A percentile compares a stretch with the other conserved stretches of the same genome.
These are phyloP conservation scores for Noturus placidus DNA, from an alignment of 2,113 vertebrate genomes.

Conservation along the genomic window DNA sequence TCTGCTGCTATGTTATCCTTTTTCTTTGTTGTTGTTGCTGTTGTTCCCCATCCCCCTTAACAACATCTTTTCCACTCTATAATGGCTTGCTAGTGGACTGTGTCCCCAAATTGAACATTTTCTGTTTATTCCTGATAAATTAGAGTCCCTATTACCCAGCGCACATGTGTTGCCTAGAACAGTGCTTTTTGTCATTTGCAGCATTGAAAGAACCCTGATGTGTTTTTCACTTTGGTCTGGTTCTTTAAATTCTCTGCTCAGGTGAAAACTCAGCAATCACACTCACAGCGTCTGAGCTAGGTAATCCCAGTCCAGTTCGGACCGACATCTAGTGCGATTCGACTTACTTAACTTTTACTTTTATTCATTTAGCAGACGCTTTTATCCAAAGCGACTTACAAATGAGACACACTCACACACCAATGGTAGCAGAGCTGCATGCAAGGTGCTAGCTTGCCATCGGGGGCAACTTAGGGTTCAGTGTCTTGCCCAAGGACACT, in stretches of 20 bases:
- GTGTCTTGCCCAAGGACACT: no score
- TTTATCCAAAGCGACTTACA: no score
- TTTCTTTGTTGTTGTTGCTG: not conserved
- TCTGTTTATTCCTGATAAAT: constrained; percentile 30
- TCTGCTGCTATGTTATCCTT: no score
- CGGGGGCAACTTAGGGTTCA: no score
- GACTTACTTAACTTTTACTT: no score
- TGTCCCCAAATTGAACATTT: constrained; percentile 25
- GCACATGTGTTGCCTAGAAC: not conserved
- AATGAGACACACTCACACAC: no score
- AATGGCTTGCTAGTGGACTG: constrained; percentile 21
- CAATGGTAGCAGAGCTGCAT: no score
- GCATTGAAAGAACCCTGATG: not conserved
- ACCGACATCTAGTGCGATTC: not conserved
- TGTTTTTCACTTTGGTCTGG: not conserved
- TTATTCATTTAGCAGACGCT: no score
- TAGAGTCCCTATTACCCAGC: constrained; percentile 5
- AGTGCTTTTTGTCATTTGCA: not conserved
- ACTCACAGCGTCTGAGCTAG: not conserved
- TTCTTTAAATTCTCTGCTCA: not conserved
- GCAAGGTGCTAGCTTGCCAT: no score
- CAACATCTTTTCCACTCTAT: not conserved
- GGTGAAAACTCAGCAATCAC: not conserved
- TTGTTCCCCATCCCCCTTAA: not conserved
- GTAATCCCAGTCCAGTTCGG: not conserved